Base-by-base conservation (phyloP, 2,113 vertebrate species). In the Athene cunicularia region DNA sequence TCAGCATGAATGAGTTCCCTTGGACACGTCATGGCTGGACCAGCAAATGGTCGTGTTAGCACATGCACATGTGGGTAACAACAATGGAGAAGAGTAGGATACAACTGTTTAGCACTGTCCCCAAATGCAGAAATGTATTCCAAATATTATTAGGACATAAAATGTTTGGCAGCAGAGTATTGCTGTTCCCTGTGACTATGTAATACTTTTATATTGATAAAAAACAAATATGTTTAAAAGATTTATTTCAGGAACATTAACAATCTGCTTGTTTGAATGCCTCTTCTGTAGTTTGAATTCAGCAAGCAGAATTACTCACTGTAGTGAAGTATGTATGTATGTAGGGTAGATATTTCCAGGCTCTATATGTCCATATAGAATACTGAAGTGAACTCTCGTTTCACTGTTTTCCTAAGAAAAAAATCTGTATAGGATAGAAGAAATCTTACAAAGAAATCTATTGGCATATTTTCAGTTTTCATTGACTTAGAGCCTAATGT, bases 21-120 rank as follows among this genome's bases (percentile, higher is more conserved):
- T 39, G 43, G 49, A 14, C 4, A 0, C 13, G 33, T 67, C 17
- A 6, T 4, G 6, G 32, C 50, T 21, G 66, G 67, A 73, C 8
- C 53, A 72, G 60, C 2, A 1, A 70, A 19, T 0, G 2, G 18
- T 76, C 43, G 0, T 10, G 35, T 56, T 39, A 6, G 22, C 0
- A 1, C 26, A 19, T 28, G 8, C 7, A 27, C 15, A 0, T 1
- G 5, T 7, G 15, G 11, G 9, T 72, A 10, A 52, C n/a, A 74
- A 8, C 50, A 53, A 3, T 13, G 62, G 52, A 60, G 73, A 19
- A 27, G 12, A 53, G 41, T 0, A 50, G 68, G 41, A 52, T 18
- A 66, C 21, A 70, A 27, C 37, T 93, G 24, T 2, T 3, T 30
- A 28, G 28, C 12, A 7, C 22, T 49, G 60, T 80, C 35, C 45